Conservation (phyloP, 1,140 invertebrate genomes). For the Bombus huntii region DNA sequence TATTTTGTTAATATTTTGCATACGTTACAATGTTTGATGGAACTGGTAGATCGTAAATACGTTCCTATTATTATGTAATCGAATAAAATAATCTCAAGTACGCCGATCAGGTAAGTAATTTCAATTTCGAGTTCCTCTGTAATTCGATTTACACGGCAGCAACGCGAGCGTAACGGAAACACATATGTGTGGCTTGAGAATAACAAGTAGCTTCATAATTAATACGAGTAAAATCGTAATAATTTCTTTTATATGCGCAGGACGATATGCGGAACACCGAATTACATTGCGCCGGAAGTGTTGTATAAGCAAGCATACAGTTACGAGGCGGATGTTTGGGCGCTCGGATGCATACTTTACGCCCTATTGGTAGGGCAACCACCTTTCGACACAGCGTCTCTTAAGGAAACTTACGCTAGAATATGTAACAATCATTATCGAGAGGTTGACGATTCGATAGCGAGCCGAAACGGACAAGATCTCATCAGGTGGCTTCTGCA, state of each 20-base stretch:
- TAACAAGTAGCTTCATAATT: neutral
- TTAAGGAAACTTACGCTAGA: slow-evolving; percentile 85
- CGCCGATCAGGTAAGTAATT: neutral
- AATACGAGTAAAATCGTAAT: neutral
- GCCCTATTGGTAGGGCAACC: slow-evolving; percentile 88
- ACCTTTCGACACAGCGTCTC: slow-evolving; percentile 86
- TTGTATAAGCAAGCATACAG: slow-evolving; percentile 87
- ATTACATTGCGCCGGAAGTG: slow-evolving; percentile 90
- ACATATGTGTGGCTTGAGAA: neutral
- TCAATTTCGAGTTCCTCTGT: neutral
- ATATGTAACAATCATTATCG: slow-evolving; percentile 87
- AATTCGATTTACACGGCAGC: neutral
- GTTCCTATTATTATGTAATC: neutral
- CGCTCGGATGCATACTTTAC: slow-evolving; percentile 86
- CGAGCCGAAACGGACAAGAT: slow-evolving; percentile 82
- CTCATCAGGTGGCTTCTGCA: slow-evolving; percentile 85
- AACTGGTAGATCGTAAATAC: neutral
- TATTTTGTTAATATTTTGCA: neutral
- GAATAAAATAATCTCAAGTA: neutral
- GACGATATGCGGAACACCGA: slow-evolving; percentile 88
- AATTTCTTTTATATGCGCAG: slow-evolving; percentile 69
- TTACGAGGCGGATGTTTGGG: slow-evolving; percentile 89
- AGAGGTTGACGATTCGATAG: slow-evolving; percentile 82
- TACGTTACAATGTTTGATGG: neutral
- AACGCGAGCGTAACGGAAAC: neutral